Base-by-base conservation (phyloP, 2,888 invertebrate genomes). In the Apomyelois bistriatella region DNA sequence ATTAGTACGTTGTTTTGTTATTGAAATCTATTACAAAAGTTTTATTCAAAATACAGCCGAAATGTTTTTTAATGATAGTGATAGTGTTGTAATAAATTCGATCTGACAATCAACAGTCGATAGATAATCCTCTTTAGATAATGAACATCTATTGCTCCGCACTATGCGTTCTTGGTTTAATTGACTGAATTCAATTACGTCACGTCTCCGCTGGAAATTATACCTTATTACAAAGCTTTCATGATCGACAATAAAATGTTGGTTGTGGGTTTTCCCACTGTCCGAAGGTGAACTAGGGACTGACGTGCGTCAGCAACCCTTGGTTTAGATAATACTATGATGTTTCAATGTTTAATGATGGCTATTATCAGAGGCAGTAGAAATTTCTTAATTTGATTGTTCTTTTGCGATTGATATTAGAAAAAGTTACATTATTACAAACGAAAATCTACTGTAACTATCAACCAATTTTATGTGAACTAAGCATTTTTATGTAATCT, bases 231-330 rank as follows among this genome's bases (percentile, higher is more conserved):
- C 7, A 72, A 71, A 60, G 64, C 61, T 66, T 76, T 72, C 68
- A 69, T 67, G 70, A 60, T 35, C 6, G 30, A 16, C 32, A 6
- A 9, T 42, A 4, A 17, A 7, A 35, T 51, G 35, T 9, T 22
- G n/a, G 5, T 46, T 56, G 54, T 59, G 74, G 82, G 77, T 82
- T 85, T 85, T 84, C 74, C 82, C 59, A 52, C 42, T 41, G 35
- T 17, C 53, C 54, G 78, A 85, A 84, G 80, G 83, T 79, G 70
- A 82, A 62, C 79, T 54, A 69, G 80, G 79, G 76, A 32, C 61
- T 60, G 16, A 53, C 53, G 67, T 82, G 79, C 84, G 84, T 83
- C 83, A 83, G 60, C 71, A 66, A 74, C 80, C 81, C 79, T 78
- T 60, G 63, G 56, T 70, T 68, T 66, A 57, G 58, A 60, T 58